phyloP scores from a whole-genome alignment of 2,113 vertebrate species.

The Plecturocebus donacophilus region DNA sequence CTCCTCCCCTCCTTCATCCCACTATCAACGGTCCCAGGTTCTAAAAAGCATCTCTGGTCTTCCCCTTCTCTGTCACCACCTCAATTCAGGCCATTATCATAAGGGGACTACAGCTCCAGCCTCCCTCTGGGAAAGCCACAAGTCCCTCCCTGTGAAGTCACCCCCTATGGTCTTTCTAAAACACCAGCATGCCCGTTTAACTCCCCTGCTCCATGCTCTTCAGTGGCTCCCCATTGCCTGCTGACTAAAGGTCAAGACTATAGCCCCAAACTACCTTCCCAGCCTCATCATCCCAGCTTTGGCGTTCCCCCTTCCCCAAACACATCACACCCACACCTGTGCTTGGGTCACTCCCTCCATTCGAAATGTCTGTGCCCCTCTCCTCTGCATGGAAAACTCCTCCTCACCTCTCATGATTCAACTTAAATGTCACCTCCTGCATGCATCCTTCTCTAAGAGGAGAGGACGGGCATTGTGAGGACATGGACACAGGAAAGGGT shows the following conservation, averaged over 20 bases:
- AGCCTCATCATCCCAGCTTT: not conserved
- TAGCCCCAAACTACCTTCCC: not conserved
- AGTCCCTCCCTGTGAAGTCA: not conserved
- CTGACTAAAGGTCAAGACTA: not conserved
- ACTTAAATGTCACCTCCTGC: not conserved
- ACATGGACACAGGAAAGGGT: not conserved
- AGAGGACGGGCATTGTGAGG: not conserved
- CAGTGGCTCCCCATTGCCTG: not conserved
- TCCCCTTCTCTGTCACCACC: not conserved
- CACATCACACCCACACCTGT: not conserved
- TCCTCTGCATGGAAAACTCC: not conserved
- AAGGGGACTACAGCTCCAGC: not conserved
- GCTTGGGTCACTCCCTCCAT: not conserved
- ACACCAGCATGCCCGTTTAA: not conserved
- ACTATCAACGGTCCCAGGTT: not conserved
- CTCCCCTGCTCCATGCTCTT: not conserved
- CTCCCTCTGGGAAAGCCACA: not conserved
- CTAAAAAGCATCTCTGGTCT: not conserved
- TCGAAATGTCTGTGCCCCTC: not conserved
- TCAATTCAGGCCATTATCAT: not conserved
- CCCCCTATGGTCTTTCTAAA: not conserved
- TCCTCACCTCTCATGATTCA: not conserved
- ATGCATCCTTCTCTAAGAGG: not conserved
- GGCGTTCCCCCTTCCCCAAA: no score
- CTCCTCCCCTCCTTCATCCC: not conserved